A percentile compares a stretch with the other conserved stretches of the same genome.
These are phyloP conservation scores for Chionis minor DNA, from an alignment of 2,113 vertebrate species.

Conservation along the genomic window DNA sequence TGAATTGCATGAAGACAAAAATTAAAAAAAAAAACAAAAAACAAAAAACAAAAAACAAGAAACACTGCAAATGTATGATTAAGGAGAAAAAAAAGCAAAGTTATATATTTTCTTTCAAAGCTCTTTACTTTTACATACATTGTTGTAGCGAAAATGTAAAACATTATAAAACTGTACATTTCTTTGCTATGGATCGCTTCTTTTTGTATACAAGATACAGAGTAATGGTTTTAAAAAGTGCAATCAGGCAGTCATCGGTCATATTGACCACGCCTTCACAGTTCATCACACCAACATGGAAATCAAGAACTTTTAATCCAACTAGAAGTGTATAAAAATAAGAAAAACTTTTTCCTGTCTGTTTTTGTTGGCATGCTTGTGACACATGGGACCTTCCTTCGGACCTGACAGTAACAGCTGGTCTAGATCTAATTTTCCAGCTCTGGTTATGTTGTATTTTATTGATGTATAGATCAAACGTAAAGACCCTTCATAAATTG, in stretches of 20 bases:
- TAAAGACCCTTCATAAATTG: constrained; percentile 80
- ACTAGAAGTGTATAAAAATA: constrained; percentile 73
- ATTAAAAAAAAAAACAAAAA: constrained; percentile 45
- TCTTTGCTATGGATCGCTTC: constrained; percentile 74
- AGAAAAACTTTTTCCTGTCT: constrained; percentile 73
- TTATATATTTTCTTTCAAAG: constrained; percentile 85
- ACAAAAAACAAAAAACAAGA: constrained; percentile 40
- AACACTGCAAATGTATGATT: constrained; percentile 82
- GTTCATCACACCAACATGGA: constrained; percentile 72
- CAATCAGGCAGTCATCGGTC: constrained; percentile 82
- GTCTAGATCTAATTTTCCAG: constrained; percentile 75
- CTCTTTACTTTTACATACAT: constrained; percentile 88
- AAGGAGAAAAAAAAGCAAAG: constrained; percentile 69
- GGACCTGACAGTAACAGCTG: constrained; percentile 74
- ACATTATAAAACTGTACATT: constrained; percentile 76
- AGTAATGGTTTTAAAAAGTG: constrained; percentile 76
- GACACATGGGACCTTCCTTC: constrained; percentile 75
- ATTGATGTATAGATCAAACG: constrained; percentile 79
- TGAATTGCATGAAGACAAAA: constrained; percentile 92
- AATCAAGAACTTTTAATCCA: constrained; percentile 74
- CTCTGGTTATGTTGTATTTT: constrained; percentile 79
- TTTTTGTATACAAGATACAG: constrained; percentile 76
- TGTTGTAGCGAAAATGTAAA: constrained; percentile 87
- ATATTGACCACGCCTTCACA: constrained; percentile 86
- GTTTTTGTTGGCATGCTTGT: constrained; percentile 87